A percentile compares a stretch with the other conserved stretches of the same genome.
phyloP scores from a whole-genome alignment of 2,888 invertebrate genomes.

The Agelastica alni region DNA sequence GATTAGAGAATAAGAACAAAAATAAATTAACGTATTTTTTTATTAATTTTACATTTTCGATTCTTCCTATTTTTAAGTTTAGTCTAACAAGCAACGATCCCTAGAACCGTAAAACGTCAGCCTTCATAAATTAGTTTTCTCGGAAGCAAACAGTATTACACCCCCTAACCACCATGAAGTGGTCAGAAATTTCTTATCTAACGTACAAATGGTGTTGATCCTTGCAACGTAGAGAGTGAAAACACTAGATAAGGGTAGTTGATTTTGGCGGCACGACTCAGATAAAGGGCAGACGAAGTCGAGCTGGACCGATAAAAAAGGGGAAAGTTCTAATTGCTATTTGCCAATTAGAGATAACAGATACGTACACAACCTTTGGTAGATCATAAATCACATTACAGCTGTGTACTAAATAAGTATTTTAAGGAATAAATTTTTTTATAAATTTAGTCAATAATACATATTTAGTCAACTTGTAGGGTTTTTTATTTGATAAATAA shows the following conservation, averaged over 20 bases:
- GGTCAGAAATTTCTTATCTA: neutral
- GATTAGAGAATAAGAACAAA: too few relatives aligned
- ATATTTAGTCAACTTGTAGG: too few relatives aligned
- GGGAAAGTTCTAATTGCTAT: slow-evolving; percentile 42
- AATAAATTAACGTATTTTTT: too few relatives aligned
- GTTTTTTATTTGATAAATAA: too few relatives aligned
- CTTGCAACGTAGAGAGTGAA: slow-evolving; percentile 30
- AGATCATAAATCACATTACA: neutral
- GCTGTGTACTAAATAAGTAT: too few relatives aligned
- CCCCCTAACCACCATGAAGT: neutral
- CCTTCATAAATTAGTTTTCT: neutral
- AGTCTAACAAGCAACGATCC: neutral
- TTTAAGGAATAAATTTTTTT: too few relatives aligned
- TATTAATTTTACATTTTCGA: too few relatives aligned
- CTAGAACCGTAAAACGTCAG: neutral
- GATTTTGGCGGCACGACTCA: slow-evolving; percentile 34
- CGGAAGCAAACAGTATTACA: neutral
- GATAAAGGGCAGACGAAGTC: slow-evolving; percentile 45
- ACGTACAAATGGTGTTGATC: slow-evolving; percentile 13
- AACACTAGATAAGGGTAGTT: slow-evolving; percentile 41
- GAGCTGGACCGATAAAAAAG: slow-evolving; percentile 42
- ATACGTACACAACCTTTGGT: neutral
- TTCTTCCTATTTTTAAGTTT: too few relatives aligned
- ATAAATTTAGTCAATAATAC: too few relatives aligned
- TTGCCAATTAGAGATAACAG: slow-evolving; percentile 21